phyloP scores from a whole-genome alignment of 2,888 invertebrate genomes.

The Dicranocentrus wangi region DNA sequence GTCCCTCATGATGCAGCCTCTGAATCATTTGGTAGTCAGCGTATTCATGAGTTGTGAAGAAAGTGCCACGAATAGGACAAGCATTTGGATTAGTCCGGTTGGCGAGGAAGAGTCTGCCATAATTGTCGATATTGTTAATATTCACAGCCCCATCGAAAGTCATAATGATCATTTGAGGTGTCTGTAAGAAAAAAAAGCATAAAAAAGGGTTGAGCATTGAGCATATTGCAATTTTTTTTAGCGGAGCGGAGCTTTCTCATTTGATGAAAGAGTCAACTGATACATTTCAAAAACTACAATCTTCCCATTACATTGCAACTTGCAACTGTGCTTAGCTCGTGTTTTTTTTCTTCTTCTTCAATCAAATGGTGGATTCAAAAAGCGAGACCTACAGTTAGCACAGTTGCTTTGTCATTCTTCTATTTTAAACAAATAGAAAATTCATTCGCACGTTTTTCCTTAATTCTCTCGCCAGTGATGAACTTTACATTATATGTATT shows the following conservation, averaged over 20 bases:
- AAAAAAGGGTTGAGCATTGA: constrained; percentile 1
- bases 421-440: no score
- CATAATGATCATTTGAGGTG: constrained; percentile 92
- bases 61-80: constrained; percentile 91
- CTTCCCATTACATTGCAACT: no score
- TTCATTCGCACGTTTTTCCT: no score
- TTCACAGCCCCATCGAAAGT: constrained; percentile 96
- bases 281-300: not conserved
- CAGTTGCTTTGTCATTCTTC: no score
- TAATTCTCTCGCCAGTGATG: no score
- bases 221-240: not conserved
- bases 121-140: constrained; percentile 90
- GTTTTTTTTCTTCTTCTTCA: no score
- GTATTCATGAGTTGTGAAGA: constrained; percentile 91
- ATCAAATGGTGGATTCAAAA: not conserved
- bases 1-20: constrained; percentile 89
- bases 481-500: no score
- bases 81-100: constrained; percentile 91
- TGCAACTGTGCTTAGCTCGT: no score
- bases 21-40: constrained; percentile 96
- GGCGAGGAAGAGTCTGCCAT: constrained; percentile 86
- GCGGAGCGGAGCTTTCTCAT: constrained; percentile 19
- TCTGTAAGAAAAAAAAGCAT: constrained; percentile 77
- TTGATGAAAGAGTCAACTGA: not conserved
- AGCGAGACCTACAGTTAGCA: not conserved